Percentiles rank a stretch among this genome's conserved stretches.
Evolutionary conservation across 1,140 invertebrate species (phyloP).

Genomic region (Notospermus geniculatus): DNA sequence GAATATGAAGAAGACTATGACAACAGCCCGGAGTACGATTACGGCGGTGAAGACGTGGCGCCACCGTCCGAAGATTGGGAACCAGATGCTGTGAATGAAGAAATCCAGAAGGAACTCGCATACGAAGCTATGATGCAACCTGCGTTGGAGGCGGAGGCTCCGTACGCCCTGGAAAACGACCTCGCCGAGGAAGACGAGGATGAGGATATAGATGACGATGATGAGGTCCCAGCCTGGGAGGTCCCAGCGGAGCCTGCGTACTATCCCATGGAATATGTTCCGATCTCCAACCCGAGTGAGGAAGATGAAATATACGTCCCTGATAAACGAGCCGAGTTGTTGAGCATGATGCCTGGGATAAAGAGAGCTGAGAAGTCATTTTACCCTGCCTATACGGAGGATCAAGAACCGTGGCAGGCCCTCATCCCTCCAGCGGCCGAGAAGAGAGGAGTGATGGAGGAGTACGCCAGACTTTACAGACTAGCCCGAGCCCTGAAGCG

Average conservation of each 20-base stretch:
- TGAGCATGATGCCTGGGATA: conserved; percentile 4
- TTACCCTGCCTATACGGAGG: not conserved
- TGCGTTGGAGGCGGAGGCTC: not conserved
- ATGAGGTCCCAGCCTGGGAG: not conserved
- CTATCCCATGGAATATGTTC: not conserved
- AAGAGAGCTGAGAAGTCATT: not conserved
- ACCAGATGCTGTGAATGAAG: no score
- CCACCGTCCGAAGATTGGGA: no score
- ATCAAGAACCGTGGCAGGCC: not conserved
- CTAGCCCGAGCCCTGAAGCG: not conserved
- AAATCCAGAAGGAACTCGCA: not conserved
- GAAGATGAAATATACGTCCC: no score
- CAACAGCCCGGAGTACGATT: no score
- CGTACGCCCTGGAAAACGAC: not conserved
- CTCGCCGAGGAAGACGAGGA: not conserved
- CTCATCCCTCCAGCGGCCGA: conserved; percentile 4
- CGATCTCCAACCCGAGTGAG: not conserved
- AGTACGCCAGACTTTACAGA: conserved; percentile 5
- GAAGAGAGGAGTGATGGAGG: conserved; percentile 6
- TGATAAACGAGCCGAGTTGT: no score
- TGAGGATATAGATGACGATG: not conserved
- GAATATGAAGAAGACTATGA: no score
- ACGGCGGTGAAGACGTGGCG: no score
- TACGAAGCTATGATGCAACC: not conserved
- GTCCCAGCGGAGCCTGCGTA: not conserved